Percentiles rank a stretch among this genome's conserved stretches.
Evolutionary conservation across 2,113 vertebrate genomes (phyloP).

Genomic region (Mus spicilegus): DNA sequence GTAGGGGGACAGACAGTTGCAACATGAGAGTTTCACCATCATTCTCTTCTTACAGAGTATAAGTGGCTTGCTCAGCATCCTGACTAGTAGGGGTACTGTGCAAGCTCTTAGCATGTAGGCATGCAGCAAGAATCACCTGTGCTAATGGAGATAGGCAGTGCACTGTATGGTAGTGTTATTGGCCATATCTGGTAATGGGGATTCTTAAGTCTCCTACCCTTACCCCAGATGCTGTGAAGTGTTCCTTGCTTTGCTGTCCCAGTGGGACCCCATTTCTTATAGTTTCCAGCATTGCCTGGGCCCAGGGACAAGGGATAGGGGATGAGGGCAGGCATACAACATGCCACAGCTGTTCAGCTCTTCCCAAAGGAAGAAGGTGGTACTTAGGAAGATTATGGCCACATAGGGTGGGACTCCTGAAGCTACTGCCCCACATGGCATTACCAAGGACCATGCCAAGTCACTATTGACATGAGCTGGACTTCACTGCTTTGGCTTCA

Average conservation of each 20-base stretch:
- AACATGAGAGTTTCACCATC: neutral
- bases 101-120: neutral
- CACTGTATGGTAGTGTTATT: neutral
- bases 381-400: neutral
- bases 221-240: neutral
- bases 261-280: neutral
- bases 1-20: no score
- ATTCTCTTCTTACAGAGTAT: neutral
- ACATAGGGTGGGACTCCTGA: no score
- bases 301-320: neutral
- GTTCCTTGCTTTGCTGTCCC: neutral
- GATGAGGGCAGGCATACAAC: neutral
- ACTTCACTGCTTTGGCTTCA: neutral
- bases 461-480: neutral
- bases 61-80: neutral
- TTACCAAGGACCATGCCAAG: neutral
- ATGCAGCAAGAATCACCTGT: neutral
- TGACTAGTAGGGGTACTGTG: neutral
- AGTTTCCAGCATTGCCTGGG: neutral
- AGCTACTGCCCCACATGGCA: neutral
- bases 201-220: neutral
- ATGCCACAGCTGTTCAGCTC: neutral
- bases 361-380: neutral
- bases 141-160: neutral
- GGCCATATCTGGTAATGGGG: neutral